Evolutionary conservation across 1,140 invertebrate genomes (phyloP).

Genomic region (Cotesia chilonis): DNA sequence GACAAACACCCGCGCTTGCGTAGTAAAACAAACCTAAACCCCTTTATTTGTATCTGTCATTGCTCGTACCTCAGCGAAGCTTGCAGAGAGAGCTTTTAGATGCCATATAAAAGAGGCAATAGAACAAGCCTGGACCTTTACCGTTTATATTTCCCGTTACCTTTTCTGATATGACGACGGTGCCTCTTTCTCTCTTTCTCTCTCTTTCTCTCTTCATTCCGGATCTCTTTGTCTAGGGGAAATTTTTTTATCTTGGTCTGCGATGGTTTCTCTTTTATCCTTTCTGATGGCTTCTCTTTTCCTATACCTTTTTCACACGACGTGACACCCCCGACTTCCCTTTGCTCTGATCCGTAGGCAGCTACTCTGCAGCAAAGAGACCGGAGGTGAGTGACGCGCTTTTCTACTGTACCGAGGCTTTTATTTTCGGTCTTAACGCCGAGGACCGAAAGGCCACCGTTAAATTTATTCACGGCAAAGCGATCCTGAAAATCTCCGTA

Average conservation of each 20-base stretch:
- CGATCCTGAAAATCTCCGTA: slow-evolving; percentile 28
- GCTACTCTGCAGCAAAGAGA: not conserved
- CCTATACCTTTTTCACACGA: slow-evolving; percentile 32
- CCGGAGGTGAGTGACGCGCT: slow-evolving; percentile 23
- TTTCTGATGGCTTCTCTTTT: slow-evolving; percentile 20
- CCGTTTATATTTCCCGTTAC: too few relatives aligned
- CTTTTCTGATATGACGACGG: not conserved
- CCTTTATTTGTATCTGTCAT: slow-evolving; percentile 67
- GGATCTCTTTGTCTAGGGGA: slow-evolving; percentile 31
- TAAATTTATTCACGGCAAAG: slow-evolving; percentile 43
- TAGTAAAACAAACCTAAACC: slow-evolving; percentile 49
- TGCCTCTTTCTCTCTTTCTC: slow-evolving; percentile 33
- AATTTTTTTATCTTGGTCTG: too few relatives aligned
- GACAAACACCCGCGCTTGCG: slow-evolving; percentile 49
- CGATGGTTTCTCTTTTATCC: too few relatives aligned
- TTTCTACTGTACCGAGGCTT: slow-evolving; percentile 29
- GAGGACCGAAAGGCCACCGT: slow-evolving; percentile 39
- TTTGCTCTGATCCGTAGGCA: too few relatives aligned
- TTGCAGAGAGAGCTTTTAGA: not conserved
- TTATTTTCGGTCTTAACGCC: slow-evolving; percentile 43
- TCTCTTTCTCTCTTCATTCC: slow-evolving; percentile 22
- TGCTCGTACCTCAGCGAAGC: slow-evolving; percentile 50
- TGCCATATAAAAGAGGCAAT: slow-evolving; percentile 34
- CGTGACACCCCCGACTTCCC: slow-evolving; percentile 5
- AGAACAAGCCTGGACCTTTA: slow-evolving; percentile 9